Evolutionary conservation across 2,797 vertebrate species (phyloP).

Genomic region (Momotus momota): DNA sequence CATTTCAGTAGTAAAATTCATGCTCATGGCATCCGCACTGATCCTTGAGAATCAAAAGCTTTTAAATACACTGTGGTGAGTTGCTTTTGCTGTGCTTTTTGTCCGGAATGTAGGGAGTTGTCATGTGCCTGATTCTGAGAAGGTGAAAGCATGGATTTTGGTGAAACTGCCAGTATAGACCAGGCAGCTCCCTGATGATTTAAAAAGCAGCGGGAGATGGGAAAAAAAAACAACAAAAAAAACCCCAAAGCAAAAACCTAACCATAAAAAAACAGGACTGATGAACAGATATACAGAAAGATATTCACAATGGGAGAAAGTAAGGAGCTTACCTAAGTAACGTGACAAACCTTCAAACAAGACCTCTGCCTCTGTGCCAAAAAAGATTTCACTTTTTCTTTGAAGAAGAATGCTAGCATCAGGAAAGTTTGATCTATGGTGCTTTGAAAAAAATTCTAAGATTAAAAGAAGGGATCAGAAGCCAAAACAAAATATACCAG

Average conservation of each 20-base stretch:
- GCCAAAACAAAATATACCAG: background rate
- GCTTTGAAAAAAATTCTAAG: background rate
- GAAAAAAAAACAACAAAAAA: background rate
- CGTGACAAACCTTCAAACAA: background rate
- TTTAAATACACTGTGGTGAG: background rate
- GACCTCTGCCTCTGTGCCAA: background rate
- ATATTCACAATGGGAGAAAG: background rate
- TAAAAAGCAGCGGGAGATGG: background rate
- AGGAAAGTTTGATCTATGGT: background rate
- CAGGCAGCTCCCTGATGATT: background rate
- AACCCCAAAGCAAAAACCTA: no score
- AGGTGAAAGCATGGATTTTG: background rate
- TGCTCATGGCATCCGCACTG: background rate
- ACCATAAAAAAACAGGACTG: background rate
- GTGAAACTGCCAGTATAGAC: background rate
- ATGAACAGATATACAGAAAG: background rate
- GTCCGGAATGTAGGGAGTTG: background rate
- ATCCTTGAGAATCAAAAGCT: background rate
- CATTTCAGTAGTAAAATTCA: background rate
- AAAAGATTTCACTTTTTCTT: background rate
- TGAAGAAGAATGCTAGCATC: background rate
- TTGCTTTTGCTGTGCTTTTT: background rate
- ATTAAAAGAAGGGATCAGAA: background rate
- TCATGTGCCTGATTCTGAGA: background rate
- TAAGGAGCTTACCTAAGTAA: background rate